Evolutionary conservation across 2,888 invertebrate species (phyloP), one percentile per base, ranked within the genome.

Genomic region (Euproctis similis): DNA sequence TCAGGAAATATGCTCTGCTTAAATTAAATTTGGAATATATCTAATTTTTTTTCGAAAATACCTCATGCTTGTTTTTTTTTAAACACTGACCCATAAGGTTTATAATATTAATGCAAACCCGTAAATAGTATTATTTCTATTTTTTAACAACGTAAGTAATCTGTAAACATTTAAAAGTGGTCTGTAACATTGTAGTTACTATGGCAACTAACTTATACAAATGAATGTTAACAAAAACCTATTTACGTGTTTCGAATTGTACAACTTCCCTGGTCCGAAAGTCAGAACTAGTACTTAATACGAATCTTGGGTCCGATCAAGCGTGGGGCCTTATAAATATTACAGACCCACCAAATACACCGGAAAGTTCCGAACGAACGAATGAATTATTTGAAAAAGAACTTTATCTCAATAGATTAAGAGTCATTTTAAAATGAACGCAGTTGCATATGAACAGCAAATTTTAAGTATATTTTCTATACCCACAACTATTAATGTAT

Each of bases 401-500:
- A 48, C 48, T 50, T 53, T 59, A 37, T 9, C 0, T 2, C 4
- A 6, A 12, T 1, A 3, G 0, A 0, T 28, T 59, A 77, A 59
- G 48, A 50, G 39, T 30, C 31, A 62, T 36, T 55, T 38, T 60
- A n/a, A 19, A 37, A 42, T 22, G 31, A 14, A 28, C 21, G 26
- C 5, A 32, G 22, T 16, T 24, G 21, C 26, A 28, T 32, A 25
- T 42, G n/a, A 54, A 56, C 59, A 39, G 65, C 59, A 71, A 59
- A 31, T 39, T 42, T 42, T 32, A 58, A 61, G 71, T 58, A 57
- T 65, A 61, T 70, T 66, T 71, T 75, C 68, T 75, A 68, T 74
- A 70, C 71, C 62, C 67, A 73, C 75, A 82, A 80, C 82, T 78
- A 81, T n/a, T n/a, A n/a, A n/a, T n/a, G n/a, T n/a, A n/a, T n/a